Base-by-base conservation (phyloP, 2,113 vertebrate genomes). In the Chelonoidis abingdonii region DNA sequence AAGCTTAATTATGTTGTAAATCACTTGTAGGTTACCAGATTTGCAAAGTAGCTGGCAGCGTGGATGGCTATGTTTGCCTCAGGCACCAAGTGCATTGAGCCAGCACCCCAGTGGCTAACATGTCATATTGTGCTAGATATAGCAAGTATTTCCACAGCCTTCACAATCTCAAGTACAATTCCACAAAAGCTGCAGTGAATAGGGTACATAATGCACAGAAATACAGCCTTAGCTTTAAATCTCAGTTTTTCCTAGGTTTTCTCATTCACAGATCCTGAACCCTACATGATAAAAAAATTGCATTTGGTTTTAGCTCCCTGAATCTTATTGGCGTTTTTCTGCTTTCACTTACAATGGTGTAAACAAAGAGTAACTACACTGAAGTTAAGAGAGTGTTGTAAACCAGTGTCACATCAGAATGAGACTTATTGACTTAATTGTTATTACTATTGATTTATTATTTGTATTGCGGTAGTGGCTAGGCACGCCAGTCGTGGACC, bases 71-170 rank as follows among this genome's bases (percentile, higher is more conserved):
- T 47, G 31, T 93, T 38, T 69, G 44, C 87, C 75, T 89, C 35
- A 8, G 44, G 84, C 80, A 41, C 72, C 7, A 41, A 47, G 4
- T 95, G 62, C 22, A 84, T 27, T 72, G 72, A 89, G 41, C 22
- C 78, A 25, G 2, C 10, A 65, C 19, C 3, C 89, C 89, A 52
- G 56, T 88, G 75, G 92, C 89, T 91, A 96, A 81, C 8, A 7
- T 57, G 6, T 72, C 29, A 93, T 35, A 90, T 21, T 3, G 3
- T 54, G 29, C 0, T 14, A 22, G 29, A 53, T 89, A 96, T 93
- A 54, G 5, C 0, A 95, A 94, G 52, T 95, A 93, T 92, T 95
- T 95, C 62, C 80, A 78, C 54, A 93, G 82, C 78, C 90, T 93
- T 89, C 0, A 0, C 81, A 86, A 59, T 91, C 85, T 69, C 84